Evolutionary conservation across 1,140 invertebrate species (phyloP).

Genomic region (Lysiphlebus fabarum): DNA sequence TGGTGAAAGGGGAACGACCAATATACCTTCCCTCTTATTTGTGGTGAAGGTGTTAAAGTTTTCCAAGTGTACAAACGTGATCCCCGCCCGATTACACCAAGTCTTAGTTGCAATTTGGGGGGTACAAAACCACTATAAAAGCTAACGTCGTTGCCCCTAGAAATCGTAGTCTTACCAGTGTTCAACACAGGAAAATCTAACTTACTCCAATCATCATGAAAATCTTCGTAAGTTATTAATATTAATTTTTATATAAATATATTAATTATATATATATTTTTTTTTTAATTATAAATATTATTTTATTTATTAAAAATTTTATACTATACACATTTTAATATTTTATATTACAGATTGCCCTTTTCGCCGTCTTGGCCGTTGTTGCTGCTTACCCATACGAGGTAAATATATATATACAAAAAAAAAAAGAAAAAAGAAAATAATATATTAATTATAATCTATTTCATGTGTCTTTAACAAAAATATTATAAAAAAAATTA

Average conservation of each 20-base stretch:
- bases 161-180: conserved; percentile 49
- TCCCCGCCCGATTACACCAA: conserved; percentile 46
- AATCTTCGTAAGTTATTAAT: conserved; percentile 48
- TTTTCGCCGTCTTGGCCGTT: conserved; percentile 47
- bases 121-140: conserved; percentile 54
- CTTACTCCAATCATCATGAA: conserved; percentile 43
- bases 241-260: not conserved
- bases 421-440: no score
- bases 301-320: not conserved
- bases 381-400: conserved; percentile 34
- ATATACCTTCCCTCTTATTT: conserved; percentile 25
- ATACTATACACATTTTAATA: no score
- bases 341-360: conserved; percentile 43
- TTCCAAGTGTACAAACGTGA: conserved; percentile 5
- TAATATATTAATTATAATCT: not conserved
- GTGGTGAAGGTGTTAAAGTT: not conserved
- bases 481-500: conserved; percentile 2
- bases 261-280: not conserved
- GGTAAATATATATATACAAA: conserved; percentile 18
- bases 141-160: conserved; percentile 47
- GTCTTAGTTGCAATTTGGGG: conserved; percentile 21
- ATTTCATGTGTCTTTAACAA: not conserved
- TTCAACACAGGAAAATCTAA: conserved; percentile 47
- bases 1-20: conserved; percentile 43
- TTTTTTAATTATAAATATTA: not conserved